These are phyloP conservation scores for Caracal caracal DNA, from an alignment of 2,113 vertebrate species.

Conservation along the genomic window DNA sequence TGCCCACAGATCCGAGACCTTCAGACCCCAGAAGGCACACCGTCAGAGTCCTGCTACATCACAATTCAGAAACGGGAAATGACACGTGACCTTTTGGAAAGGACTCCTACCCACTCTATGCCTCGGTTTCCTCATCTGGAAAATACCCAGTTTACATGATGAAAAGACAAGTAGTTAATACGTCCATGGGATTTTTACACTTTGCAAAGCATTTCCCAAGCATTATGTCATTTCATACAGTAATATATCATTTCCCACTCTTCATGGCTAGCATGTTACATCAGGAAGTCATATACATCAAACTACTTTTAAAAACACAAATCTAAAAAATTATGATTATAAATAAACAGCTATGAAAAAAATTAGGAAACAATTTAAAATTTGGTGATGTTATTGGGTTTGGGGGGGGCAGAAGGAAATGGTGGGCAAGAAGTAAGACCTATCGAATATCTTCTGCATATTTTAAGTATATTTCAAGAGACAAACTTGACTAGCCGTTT, in stretches of 20 bases:
- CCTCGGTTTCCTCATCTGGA: not conserved
- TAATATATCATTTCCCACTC: not conserved
- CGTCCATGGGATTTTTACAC: not conserved
- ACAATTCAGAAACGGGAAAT: not conserved
- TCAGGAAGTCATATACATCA: not conserved
- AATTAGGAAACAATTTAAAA: not conserved
- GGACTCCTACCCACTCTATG: accelerated
- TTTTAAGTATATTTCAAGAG: not conserved
- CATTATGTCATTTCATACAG: not conserved
- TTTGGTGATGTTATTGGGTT: not conserved
- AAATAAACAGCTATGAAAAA: not conserved
- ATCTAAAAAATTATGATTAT: not conserved
- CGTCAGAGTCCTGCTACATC: not conserved
- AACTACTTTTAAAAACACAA: not conserved
- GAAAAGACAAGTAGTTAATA: not conserved
- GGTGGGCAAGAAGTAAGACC: not conserved
- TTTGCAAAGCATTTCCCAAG: not conserved
- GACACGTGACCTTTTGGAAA: not conserved
- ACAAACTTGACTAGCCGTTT: not conserved
- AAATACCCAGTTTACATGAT: not conserved
- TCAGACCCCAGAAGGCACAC: not conserved
- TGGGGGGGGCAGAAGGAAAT: accelerated
- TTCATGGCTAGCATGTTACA: not conserved
- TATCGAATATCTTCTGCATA: not conserved
- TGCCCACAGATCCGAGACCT: accelerated